phyloP scores from a whole-genome alignment of 2,888 invertebrate species.

The Listrodromus nycthemerus region DNA sequence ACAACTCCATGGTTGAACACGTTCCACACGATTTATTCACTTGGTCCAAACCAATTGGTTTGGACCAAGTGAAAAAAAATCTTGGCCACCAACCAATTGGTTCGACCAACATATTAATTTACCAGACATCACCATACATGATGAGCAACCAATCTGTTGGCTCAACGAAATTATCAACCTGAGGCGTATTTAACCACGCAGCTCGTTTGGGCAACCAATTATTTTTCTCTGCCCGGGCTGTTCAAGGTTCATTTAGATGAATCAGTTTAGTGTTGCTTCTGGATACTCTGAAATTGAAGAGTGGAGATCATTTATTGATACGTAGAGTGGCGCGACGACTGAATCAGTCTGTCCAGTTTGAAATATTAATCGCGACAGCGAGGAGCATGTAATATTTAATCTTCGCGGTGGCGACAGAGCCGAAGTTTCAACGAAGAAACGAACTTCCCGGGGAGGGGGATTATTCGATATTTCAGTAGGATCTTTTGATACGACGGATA shows the following conservation, averaged over 20 bases:
- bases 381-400: constrained; percentile 63
- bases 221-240: neutral
- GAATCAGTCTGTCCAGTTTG: constrained; percentile 58
- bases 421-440: constrained; percentile 44
- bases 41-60: too few species aligned
- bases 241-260: neutral
- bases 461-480: constrained; percentile 61
- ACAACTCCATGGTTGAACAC: too few species aligned
- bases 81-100: too few species aligned
- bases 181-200: neutral
- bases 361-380: constrained; percentile 57
- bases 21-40: too few species aligned
- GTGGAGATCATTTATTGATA: constrained; percentile 51
- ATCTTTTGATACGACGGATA: constrained; percentile 62
- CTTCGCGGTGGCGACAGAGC: constrained; percentile 44
- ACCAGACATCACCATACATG: too few species aligned
- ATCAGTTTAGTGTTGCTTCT: neutral
- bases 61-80: too few species aligned
- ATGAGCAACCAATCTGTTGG: neutral
- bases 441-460: constrained; percentile 60
- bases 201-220: neutral
- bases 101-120: too few species aligned
- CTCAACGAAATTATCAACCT: neutral
- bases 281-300: neutral
- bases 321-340: constrained; percentile 37